Base-by-base conservation (phyloP, 2,113 vertebrate genomes). In the Myxocyprinus asiaticus region DNA sequence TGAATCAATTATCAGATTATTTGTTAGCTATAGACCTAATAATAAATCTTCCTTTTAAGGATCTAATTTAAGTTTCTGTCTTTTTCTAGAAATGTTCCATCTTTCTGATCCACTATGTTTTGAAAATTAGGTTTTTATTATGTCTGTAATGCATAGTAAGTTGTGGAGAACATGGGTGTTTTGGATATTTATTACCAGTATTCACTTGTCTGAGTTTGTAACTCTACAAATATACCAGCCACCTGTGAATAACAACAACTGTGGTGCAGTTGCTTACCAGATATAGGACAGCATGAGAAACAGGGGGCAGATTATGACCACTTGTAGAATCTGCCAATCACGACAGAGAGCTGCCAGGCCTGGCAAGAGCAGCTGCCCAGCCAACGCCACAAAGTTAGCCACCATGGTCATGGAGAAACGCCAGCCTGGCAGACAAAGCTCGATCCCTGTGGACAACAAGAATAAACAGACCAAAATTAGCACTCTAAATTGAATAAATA, bases 321-420 rank as follows among this genome's bases (percentile, higher is more conserved):
- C 95, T 83, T 99, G 97, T 12, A 99, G 94, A 51, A 96, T 90
- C 90, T 97, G 95, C 97, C 97, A 98, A 85, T 97, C 95, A 0
- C 91, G 90, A 87, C 97, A 98, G 74, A 98, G 91, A 12, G 92
- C 95, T 0, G 96, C 97, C 89, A 99, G 91, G 10, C 94, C 95
- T 0, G 97, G 98, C 95, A 98, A 94, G 69, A 98, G 93, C 87
- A 99, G 93, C 90, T 97, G 96, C 55, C 96, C 97, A 0, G 93
- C 96, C 92, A 98, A 90, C 81, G 95, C 88, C 75, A 98, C 94
- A 80, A 99, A 98, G 86, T 91, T 98, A 0, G 96, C 96, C 88
- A 96, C 95, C 97, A 99, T 98, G 22, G 97, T 98, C 91, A 98
- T 92, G 92, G 95, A 95, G 89, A 99, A 98, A 11, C 97, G 95